Evolutionary conservation across 2,113 vertebrate species (phyloP), one percentile per base, ranked within the genome.

Genomic region (Urocolius indicus): DNA sequence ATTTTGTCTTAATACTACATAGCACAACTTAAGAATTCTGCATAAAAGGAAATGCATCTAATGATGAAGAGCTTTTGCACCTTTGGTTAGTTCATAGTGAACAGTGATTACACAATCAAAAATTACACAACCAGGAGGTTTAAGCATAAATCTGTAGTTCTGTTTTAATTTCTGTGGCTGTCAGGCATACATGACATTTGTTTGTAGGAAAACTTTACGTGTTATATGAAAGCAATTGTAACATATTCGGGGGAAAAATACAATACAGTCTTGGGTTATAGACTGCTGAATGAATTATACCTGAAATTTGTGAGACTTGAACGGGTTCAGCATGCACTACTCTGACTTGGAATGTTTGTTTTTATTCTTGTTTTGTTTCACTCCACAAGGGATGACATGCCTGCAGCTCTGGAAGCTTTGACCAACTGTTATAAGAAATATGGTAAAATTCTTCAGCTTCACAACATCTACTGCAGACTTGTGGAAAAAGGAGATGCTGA

Each of bases 401-500:
- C 94, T 20, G 96, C 98, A 45, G 99, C 99, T 76, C 92, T 99
- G 34, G 98, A 99, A 24, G 98, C 98, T 10, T 41, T 91, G 13
- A 48, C 98, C 49, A 97, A 97, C 68, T 99, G 98, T 96, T 95
- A 96, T 11, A 97, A 97, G 87, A 98, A 98, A 89, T 99, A 99
- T 95, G 98, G 96, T 59, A 85, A 97, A 63, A 30, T 98, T 66
- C 98, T 99, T 67, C 97, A 98, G 79, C 95, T 99, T 72, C 99
- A 99, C 71, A 98, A 99, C 90, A 51, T 99, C 97, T 95, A 98
- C 51, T 98, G 98, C 32, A 97, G 38, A 72, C 97, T 99, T 96
- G 96, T 99, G 97, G 98, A 99, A 93, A 99, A 98, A 90, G 99
- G 98, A 90, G 98, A 99, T 30, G 98, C 98, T 2, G 98, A 99